Evolutionary conservation across 1,140 invertebrate species (phyloP).

Genomic region (Hyposmocoma kahamanoa): DNA sequence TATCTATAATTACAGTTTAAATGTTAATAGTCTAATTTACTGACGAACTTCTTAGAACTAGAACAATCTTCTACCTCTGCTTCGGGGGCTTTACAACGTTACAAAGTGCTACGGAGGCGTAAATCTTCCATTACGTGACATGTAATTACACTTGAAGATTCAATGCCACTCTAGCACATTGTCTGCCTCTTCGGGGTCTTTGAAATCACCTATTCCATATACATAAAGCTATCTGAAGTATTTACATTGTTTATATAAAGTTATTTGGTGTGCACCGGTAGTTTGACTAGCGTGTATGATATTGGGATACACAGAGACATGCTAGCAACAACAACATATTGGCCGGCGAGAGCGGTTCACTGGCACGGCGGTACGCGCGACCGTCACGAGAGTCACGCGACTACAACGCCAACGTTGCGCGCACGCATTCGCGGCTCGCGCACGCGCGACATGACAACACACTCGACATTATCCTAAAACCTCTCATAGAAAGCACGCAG

Average conservation of each 20-base stretch:
- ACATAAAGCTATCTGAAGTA: conserved; percentile 6
- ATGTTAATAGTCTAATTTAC: conserved; percentile 38
- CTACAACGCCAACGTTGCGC: conserved; percentile 66
- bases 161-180: conserved; percentile 23
- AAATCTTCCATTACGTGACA: neutral
- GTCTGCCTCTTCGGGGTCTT: conserved; percentile 12
- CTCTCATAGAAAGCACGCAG: conserved; percentile 74
- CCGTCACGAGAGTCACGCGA: conserved; percentile 49
- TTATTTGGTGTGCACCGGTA: conserved; percentile 38
- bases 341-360: conserved; percentile 64
- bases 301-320: conserved; percentile 70
- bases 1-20: too few relatives aligned
- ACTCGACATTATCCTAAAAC: conserved; percentile 73
- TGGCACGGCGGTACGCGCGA: conserved; percentile 58
- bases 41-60: conserved; percentile 27
- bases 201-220: conserved; percentile 2
- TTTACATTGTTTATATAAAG: conserved; percentile 23
- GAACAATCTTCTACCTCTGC: conserved; percentile 16
- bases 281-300: conserved; percentile 45
- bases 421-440: conserved; percentile 49
- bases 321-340: conserved; percentile 75
- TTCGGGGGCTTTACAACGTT: conserved; percentile 29
- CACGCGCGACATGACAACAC: conserved; percentile 66
- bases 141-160: conserved; percentile 1
- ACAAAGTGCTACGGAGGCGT: conserved; percentile 30